These are phyloP conservation scores for Chloroceryle inda DNA, from an alignment of 2,797 vertebrate species.

Conservation along the genomic window DNA sequence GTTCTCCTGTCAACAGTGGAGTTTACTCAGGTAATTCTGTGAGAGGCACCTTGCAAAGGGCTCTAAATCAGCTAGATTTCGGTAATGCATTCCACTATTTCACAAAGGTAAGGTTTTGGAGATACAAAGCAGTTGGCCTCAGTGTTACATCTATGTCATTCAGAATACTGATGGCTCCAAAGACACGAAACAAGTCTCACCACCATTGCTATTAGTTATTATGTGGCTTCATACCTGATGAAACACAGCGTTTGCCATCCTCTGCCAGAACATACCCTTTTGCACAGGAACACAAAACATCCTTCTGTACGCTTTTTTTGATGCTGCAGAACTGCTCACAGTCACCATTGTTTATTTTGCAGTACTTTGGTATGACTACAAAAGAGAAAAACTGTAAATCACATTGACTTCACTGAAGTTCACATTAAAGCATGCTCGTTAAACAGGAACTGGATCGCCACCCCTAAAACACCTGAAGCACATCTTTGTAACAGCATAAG, in stretches of 20 bases:
- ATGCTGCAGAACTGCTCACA: conserved; percentile 91
- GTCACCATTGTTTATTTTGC: conserved; percentile 89
- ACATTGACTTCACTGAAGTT: neutral
- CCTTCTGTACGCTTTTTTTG: neutral
- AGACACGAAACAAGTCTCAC: neutral
- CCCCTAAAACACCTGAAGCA: neutral
- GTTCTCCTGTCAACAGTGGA: neutral
- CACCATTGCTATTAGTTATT: neutral
- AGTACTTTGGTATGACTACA: conserved; percentile 85
- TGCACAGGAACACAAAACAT: conserved; percentile 85
- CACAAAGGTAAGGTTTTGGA: neutral
- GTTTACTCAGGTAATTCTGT: neutral
- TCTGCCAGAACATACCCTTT: conserved; percentile 83
- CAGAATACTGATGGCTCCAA: neutral
- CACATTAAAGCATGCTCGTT: neutral
- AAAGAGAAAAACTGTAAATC: neutral
- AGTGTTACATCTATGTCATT: neutral
- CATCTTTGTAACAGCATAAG: neutral
- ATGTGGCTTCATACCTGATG: conserved; percentile 80
- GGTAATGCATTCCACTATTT: neutral
- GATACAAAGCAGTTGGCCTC: neutral
- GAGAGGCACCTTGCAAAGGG: neutral
- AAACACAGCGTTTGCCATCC: conserved; percentile 83
- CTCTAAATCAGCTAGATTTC: neutral
- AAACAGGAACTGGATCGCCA: neutral